Evolutionary conservation across 2,113 vertebrate species (phyloP), one percentile per base, ranked within the genome.

Genomic region (Pelmatolapia mariae): DNA sequence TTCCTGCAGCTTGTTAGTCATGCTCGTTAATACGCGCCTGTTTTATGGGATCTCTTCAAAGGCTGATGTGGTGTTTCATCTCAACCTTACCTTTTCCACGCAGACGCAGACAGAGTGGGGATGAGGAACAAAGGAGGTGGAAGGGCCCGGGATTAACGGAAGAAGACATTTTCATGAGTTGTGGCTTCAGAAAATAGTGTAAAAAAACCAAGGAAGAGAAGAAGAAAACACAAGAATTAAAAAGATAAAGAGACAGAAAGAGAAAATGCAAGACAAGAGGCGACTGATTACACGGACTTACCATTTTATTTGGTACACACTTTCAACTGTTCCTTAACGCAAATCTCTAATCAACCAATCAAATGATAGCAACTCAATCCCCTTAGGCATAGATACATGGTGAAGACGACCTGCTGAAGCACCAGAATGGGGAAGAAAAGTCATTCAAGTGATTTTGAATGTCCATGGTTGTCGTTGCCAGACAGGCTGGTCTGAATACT

Each of bases 1-100:
- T 87, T 87, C 90, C 95, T 96, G 95, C 95, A 94, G 92, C 95
- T 96, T 94, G 92, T 96, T 96, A 96, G 96, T 93, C 92, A 93
- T 89, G 93, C 92, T 96, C 80, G 90, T 97, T 96, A 96, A 96
- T 94, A 90, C 84, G 63, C 12, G 84, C 80, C 89, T 90, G 91
- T 93, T 96, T 96, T 95, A 95, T 89, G 57, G 92, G 91, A 90
- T 52, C n/a, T 76, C 90, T 95, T 97, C 95, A 96, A 96, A 96
- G 95, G 73, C 68, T 82, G 82, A 92, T 16, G 63, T 80, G 54
- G 83, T 76, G 93, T 96, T 96, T 97, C 95, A 96, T 96, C 90
- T 95, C 90, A 61, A 87, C 59, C 90, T 91, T 91, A 95, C 92
- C 94, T 95, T 95, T 89, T 89, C 88, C 57, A 83, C 19, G 19